Base-by-base conservation (phyloP, 2,113 vertebrate species). In the Perca fluviatilis region DNA sequence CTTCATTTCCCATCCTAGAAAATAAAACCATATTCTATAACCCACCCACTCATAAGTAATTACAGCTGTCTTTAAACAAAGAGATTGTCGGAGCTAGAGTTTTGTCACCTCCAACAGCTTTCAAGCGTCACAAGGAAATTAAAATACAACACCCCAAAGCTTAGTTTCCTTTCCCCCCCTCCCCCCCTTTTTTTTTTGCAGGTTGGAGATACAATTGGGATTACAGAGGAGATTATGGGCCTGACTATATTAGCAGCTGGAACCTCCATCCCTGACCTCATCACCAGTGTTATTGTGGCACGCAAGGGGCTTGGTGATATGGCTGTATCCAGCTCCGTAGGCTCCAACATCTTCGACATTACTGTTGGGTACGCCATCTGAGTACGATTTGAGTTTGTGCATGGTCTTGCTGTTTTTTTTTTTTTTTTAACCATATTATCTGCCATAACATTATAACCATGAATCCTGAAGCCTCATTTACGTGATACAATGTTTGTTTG, bases 291-390 rank as follows among this genome's bases (percentile, higher is more conserved):
- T 77, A 99, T 99, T 56, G 98, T 99, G 82, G 98, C 98, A 90
- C 96, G 98, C 83, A 99, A 98, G 89, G 98, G 98, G n/a, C 95
- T 99, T 21, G 97, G 97, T 1, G 98, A 99, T 65, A 99, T 99
- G 98, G 98, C 98, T 4, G 97, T 99, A 60, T 99, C 97, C 91
- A 99, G 97, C 93, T 99, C 97, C 46, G 98, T 99, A 47, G 98
- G 98, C 92, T 98, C 97, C 90, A 99, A 99, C 92, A 99, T 99
- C 92, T 99, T 99, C 92, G 97, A 99, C 95, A 99, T 99, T 86
- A 99, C 97, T 7, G 97, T 99, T 46, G 97, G 97, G 97, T 99
- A 94, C 2, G 89, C 5, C 25, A 21, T 68, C 60, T 62, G 43
- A 49, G n/a, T 49, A 13, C 0, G 3, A 40, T 62, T 23, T 57